phyloP scores from a whole-genome alignment of 64 coral and sea anemone genomes.

The Actinia tenebrosa region DNA sequence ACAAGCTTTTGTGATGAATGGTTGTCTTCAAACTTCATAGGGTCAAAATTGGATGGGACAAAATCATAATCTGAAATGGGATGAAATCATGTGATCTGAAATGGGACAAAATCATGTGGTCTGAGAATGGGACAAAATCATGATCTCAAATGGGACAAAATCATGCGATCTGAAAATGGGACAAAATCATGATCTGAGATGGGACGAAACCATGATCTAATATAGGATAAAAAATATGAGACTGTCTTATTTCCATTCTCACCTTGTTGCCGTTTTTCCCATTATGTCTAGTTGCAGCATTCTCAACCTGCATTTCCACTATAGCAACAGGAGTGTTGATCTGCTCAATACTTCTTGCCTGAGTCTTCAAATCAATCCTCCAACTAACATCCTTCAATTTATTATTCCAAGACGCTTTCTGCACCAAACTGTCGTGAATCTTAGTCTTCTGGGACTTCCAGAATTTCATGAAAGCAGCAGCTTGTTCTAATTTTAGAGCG shows the following conservation, averaged over 20 bases:
- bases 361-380: slow-evolving; percentile 92
- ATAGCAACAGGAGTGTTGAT: slow-evolving; percentile 93
- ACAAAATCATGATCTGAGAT: too few relatives aligned
- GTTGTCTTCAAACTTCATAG: too few relatives aligned
- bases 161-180: too few relatives aligned
- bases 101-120: too few relatives aligned
- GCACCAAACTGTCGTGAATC: slow-evolving; percentile 89
- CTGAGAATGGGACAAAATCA: too few relatives aligned
- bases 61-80: neutral
- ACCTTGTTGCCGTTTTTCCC: neutral
- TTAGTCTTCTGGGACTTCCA: slow-evolving; percentile 93
- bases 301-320: slow-evolving; percentile 95
- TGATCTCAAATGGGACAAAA: too few relatives aligned
- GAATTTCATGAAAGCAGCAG: slow-evolving; percentile 97
- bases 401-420: slow-evolving; percentile 88
- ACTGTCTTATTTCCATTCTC: neutral
- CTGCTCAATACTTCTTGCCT: slow-evolving; percentile 84
- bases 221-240: neutral
- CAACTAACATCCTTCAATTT: slow-evolving; percentile 90
- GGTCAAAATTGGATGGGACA: neutral
- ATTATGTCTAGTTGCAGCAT: slow-evolving; percentile 13
- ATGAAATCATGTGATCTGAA: neutral
- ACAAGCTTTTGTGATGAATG: too few relatives aligned
- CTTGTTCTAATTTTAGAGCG: slow-evolving; percentile 73
- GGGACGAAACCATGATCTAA: too few relatives aligned